Evolutionary conservation across 2,888 invertebrate species (phyloP).

Genomic region (Meiosimyza decipiens): DNA sequence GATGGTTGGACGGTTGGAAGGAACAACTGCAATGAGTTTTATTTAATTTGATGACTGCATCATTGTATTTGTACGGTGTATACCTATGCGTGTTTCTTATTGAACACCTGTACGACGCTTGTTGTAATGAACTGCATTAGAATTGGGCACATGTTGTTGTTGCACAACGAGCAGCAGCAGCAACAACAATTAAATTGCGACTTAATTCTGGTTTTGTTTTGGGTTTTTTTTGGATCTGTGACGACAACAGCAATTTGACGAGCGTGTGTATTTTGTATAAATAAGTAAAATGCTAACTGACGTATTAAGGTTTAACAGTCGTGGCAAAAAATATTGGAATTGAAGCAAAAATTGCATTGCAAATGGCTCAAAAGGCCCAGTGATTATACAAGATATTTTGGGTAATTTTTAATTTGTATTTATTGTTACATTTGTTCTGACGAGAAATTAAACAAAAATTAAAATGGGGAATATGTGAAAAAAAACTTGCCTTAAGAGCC

Average conservation of each 20-base stretch:
- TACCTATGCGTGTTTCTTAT: slow-evolving; percentile 42
- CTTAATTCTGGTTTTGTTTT: slow-evolving; percentile 14
- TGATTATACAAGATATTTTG: no score
- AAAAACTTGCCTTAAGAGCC: no score
- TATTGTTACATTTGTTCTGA: no score
- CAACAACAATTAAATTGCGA: slow-evolving; percentile 37
- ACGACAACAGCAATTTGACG: not conserved
- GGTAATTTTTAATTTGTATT: no score
- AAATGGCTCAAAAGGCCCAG: no score
- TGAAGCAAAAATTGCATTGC: no score
- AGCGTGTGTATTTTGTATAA: no score
- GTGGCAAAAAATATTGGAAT: no score
- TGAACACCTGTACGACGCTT: slow-evolving; percentile 48
- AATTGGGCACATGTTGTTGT: slow-evolving; percentile 33
- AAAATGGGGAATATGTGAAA: no score
- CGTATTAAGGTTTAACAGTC: no score
- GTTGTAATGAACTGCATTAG: slow-evolving; percentile 31
- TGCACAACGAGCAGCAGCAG: slow-evolving; percentile 3
- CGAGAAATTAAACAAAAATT: no score
- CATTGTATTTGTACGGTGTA: not conserved
- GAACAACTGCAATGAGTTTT: slow-evolving; percentile 38
- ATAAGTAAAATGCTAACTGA: no score
- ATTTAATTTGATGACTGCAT: slow-evolving; percentile 40
- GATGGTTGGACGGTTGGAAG: slow-evolving; percentile 20
- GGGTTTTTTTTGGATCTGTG: not conserved